phyloP scores from a whole-genome alignment of 2,888 invertebrate species.

The Drosophila tripunctata region DNA sequence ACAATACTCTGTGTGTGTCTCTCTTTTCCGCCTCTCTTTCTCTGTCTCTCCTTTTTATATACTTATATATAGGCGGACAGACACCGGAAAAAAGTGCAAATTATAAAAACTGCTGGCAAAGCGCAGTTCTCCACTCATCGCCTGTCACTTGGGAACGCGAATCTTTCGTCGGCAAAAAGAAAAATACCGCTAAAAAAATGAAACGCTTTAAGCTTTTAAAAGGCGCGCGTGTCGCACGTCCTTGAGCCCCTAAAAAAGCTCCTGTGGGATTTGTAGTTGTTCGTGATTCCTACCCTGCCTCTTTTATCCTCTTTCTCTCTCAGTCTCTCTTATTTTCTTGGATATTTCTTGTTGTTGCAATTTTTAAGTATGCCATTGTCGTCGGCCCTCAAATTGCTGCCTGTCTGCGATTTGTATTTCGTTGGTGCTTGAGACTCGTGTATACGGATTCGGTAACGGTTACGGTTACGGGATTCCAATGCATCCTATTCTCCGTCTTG shows the following conservation, averaged over 20 bases:
- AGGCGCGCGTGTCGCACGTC: constrained; percentile 57
- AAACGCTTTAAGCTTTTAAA: constrained; percentile 58
- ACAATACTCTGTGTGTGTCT: too few relatives aligned
- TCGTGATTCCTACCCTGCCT: constrained; percentile 11
- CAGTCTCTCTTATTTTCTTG: neutral
- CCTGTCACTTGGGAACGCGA: constrained; percentile 44
- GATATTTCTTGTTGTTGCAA: constrained; percentile 46
- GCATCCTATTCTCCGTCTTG: constrained; percentile 19
- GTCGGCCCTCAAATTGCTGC: constrained; percentile 15
- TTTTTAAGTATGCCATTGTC: constrained; percentile 56
- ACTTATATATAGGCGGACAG: constrained; percentile 4
- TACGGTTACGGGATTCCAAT: constrained; percentile 56
- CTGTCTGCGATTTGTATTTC: constrained; percentile 42
- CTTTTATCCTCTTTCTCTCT: neutral
- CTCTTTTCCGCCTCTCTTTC: neutral
- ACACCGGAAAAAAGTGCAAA: constrained; percentile 62
- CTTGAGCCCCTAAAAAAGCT: constrained; percentile 63
- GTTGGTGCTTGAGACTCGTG: constrained; percentile 30
- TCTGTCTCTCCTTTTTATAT: neutral
- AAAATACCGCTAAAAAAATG: constrained; percentile 4
- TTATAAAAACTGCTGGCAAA: constrained; percentile 80
- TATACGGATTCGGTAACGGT: constrained; percentile 32
- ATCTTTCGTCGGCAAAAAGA: constrained; percentile 38
- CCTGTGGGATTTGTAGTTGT: constrained; percentile 49
- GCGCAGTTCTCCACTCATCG: constrained; percentile 62